These are phyloP conservation scores for Dyspetes luteomarginatus DNA, from an alignment of 2,888 invertebrate genomes.

Conservation along the genomic window DNA sequence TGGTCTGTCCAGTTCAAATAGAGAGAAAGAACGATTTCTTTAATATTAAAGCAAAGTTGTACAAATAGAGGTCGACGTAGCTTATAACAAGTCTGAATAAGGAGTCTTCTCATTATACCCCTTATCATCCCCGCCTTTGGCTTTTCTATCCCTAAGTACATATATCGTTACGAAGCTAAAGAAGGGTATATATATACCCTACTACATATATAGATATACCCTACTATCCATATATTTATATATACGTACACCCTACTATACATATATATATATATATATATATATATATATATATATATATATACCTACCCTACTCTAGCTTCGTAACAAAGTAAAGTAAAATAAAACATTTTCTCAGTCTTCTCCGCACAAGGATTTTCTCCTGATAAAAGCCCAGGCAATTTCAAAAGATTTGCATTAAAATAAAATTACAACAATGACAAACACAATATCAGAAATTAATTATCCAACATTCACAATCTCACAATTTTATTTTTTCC, in stretches of 20 bases:
- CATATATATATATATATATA: too few relatives aligned
- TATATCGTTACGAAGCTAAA: too few relatives aligned
- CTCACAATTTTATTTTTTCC: too few relatives aligned
- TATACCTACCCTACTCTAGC: not conserved
- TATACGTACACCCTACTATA: too few relatives aligned
- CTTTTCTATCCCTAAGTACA: constrained; percentile 8
- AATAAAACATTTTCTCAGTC: constrained; percentile 13
- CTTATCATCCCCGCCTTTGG: constrained; percentile 36
- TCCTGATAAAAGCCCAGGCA: not conserved
- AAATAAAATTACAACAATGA: too few relatives aligned
- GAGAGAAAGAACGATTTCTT: constrained; percentile 42
- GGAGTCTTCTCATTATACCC: constrained; percentile 54
- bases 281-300: not conserved
- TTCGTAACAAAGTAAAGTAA: constrained; percentile 10
- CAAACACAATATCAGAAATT: too few relatives aligned
- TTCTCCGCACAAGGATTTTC: not conserved
- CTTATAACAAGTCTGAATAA: constrained; percentile 62
- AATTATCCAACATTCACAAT: too few relatives aligned
- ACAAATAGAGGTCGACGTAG: constrained; percentile 43
- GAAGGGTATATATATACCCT: too few relatives aligned
- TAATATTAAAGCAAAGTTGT: constrained; percentile 54
- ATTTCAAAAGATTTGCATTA: constrained; percentile 19
- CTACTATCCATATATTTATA: too few relatives aligned
- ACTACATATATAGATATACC: not conserved
- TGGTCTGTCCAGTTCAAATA: constrained; percentile 42